A percentile compares a stretch with the other conserved stretches of the same genome.
These are phyloP conservation scores for Protomyctophum bolini DNA, from an alignment of 2,113 vertebrate genomes.

Conservation along the genomic window DNA sequence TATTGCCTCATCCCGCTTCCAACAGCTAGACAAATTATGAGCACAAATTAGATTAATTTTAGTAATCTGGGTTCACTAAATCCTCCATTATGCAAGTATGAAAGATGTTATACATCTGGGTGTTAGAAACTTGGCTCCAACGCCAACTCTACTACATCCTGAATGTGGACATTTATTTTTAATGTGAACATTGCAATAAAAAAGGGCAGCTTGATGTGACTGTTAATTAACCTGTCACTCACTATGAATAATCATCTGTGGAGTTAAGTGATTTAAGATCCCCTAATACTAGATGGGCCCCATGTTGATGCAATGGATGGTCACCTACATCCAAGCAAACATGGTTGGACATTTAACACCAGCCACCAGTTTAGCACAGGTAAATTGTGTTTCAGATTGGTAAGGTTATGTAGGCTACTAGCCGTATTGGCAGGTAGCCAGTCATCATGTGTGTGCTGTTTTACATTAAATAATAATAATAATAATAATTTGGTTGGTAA, in stretches of 20 bases:
- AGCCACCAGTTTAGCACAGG: constrained; percentile 16
- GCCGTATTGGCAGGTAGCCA: background rate
- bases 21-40: constrained; percentile 42
- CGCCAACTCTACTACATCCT: constrained; percentile 25
- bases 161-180: constrained; percentile 60
- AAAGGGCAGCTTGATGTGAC: constrained; percentile 70
- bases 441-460: background rate
- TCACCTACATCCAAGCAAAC: constrained; percentile 4
- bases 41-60: constrained; percentile 58
- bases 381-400: background rate
- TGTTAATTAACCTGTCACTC: constrained; percentile 52
- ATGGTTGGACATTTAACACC: constrained; percentile 1
- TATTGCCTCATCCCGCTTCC: background rate
- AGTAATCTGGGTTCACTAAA: constrained; percentile 22
- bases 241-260: constrained; percentile 20
- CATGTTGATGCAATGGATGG: constrained; percentile 20
- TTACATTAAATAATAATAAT: background rate
- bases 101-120: constrained; percentile 1
- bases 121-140: constrained; percentile 18
- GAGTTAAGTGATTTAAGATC: constrained; percentile 13
- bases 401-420: background rate
- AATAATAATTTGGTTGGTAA: constrained; percentile 10
- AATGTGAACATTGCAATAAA: constrained; percentile 72
- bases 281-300: constrained; percentile 15
- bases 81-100: constrained; percentile 61